Evolutionary conservation across 2,888 invertebrate genomes (phyloP), one percentile per base, ranked within the genome.

Genomic region (Watsonalla binaria): DNA sequence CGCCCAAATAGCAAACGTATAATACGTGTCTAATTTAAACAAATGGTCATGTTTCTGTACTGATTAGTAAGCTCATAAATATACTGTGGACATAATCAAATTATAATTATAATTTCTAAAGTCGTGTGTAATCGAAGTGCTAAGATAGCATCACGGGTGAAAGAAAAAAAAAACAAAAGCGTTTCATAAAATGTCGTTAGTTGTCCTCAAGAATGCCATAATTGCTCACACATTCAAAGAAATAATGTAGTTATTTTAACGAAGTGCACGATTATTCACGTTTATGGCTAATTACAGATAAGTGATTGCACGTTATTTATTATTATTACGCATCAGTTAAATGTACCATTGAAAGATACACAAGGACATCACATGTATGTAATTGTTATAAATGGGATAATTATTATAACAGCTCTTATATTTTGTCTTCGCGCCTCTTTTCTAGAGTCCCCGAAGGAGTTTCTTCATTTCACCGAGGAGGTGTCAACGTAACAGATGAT

Each of bases 161-260:
- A 37, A 7, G 8, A 37, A 7, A 8, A 6, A 6, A 45, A 46
- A 33, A 33, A 47, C 9, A 47, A 47, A 35, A 6, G 45, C 13
- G 35, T 48, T 45, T 47, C 34, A 35, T 47, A 59, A 53, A 52
- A 55, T 59, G 39, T 46, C 33, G 49, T 37, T 45, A 56, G 48
- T 58, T 49, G 53, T 49, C 52, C 46, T 54, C 46, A 55, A 49
- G 52, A 34, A 51, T 48, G 47, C 51, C 14, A 57, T 54, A 59
- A 66, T 67, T 65, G 65, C 56, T 47, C 54, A 55, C 53, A 56
- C 61, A 69, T 66, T 54, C 66, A 65, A 55, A 48, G 6, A 46
- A 52, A 59, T 37, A 52, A 53, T 57, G 51, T 60, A 60, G 57
- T 63, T 63, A 65, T 59, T 66, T 61, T 63, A 68, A 66, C 57